Conservation (phyloP, 30 jellyfish, hydroid and myxozoan species). For the Cassiopea andromeda region DNA sequence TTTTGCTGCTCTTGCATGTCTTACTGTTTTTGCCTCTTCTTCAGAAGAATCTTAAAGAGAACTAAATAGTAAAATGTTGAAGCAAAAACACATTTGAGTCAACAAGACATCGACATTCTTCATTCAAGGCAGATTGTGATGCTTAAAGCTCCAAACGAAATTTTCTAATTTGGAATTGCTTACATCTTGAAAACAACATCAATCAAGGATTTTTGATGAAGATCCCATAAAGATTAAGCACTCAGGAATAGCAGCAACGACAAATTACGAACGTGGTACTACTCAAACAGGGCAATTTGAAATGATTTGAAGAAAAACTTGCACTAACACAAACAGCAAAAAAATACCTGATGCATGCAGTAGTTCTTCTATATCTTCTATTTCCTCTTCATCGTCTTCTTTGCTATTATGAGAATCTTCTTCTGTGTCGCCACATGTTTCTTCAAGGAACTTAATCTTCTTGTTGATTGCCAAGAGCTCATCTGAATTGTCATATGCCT, state of each 20-base stretch:
- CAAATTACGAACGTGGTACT: too few relatives aligned
- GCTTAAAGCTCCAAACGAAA: too few relatives aligned
- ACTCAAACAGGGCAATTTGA: neutral
- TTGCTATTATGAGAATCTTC: conserved; percentile 32
- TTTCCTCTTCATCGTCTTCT: conserved; percentile 24
- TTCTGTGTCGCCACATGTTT: conserved; percentile 15
- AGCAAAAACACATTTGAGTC: neutral
- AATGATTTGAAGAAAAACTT: neutral
- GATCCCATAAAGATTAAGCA: too few relatives aligned
- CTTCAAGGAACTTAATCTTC: conserved; percentile 23
- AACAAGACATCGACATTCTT: neutral
- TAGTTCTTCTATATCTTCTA: conserved; percentile 21
- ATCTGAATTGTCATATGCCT: conserved; percentile 6
- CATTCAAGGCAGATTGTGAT: neutral
- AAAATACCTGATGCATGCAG: conserved; percentile 41
- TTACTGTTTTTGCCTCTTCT: conserved; percentile 14
- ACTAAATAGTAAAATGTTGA: neutral
- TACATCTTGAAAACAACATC: too few relatives aligned
- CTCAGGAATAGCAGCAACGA: too few relatives aligned
- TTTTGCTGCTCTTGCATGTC: neutral
- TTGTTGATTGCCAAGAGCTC: conserved; percentile 2
- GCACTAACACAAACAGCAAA: neutral
- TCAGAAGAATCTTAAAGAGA: conserved; percentile 38
- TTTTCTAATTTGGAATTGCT: too few relatives aligned
- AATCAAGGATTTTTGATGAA: too few relatives aligned